These are phyloP conservation scores for Protonemura montana DNA, from an alignment of 2,888 invertebrate genomes.

Conservation along the genomic window DNA sequence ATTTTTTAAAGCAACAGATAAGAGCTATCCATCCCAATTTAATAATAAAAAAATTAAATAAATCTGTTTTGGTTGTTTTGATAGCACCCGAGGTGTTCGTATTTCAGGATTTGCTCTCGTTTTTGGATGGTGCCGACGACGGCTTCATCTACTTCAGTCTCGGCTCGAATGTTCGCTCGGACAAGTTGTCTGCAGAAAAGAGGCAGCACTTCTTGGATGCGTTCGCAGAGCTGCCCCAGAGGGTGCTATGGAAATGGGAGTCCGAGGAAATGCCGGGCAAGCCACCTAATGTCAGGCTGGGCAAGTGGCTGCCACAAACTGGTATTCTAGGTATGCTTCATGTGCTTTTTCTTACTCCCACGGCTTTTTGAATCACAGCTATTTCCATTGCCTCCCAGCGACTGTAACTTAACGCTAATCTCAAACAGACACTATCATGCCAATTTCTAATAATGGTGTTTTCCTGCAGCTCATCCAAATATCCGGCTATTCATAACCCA, in stretches of 20 bases:
- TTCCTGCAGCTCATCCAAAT: slow-evolving; percentile 17
- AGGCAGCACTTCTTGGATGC: slow-evolving; percentile 58
- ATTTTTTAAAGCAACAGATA: no score
- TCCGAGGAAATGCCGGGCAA: slow-evolving; percentile 55
- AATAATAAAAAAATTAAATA: no score
- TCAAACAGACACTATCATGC: no score
- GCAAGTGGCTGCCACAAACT: slow-evolving; percentile 60
- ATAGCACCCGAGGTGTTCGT: no score
- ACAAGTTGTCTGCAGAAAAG: slow-evolving; percentile 58
- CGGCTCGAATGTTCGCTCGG: slow-evolving; percentile 60
- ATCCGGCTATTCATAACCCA: slow-evolving; percentile 31
- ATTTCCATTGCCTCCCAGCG: no score
- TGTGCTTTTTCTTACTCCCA: no score
- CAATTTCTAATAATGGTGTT: no score
- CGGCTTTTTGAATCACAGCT: no score
- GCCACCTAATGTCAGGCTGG: slow-evolving; percentile 60
- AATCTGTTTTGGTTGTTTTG: no score
- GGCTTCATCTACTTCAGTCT: slow-evolving; percentile 63
- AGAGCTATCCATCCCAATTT: no score
- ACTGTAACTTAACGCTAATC: no score
- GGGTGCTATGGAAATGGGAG: slow-evolving; percentile 63
- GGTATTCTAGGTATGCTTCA: slow-evolving; percentile 56
- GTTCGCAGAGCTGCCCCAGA: slow-evolving; percentile 58
- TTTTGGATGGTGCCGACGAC: slow-evolving; percentile 58
- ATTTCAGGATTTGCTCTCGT: slow-evolving; percentile 50